Percentiles rank a stretch among this genome's conserved stretches.
Conservation (phyloP, 2,797 vertebrate genomes). For the Benthosema pterotum region DNA sequence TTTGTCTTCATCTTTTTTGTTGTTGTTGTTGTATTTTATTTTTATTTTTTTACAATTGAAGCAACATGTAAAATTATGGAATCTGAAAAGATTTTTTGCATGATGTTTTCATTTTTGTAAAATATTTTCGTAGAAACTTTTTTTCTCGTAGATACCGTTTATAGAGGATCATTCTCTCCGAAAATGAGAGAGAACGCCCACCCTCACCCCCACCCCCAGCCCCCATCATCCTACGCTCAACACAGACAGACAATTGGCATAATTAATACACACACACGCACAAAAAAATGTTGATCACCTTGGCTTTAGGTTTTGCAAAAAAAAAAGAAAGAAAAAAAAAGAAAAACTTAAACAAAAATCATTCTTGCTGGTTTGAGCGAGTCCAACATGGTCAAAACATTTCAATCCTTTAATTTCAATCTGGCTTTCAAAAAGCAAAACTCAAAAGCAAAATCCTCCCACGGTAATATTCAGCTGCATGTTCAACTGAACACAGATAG, state of each 20-base stretch:
- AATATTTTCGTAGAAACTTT: constrained; percentile 85
- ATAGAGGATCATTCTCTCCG: constrained; percentile 82
- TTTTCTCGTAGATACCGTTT: too few species aligned
- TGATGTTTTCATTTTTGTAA: constrained; percentile 74
- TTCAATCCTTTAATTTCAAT: constrained; percentile 53
- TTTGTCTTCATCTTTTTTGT: constrained; percentile 63
- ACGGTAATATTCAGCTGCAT: constrained; percentile 26
- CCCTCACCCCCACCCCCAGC: constrained; percentile 58
- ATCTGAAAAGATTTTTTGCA: constrained; percentile 81
- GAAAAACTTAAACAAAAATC: constrained; percentile 75
- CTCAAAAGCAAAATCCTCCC: constrained; percentile 11
- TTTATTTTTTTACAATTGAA: constrained; percentile 85
- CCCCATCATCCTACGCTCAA: constrained; percentile 55
- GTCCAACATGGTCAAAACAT: constrained; percentile 58
- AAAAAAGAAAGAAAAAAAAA: constrained; percentile 15
- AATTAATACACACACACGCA: constrained; percentile 65
- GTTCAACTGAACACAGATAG: constrained; percentile 53
- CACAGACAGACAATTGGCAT: constrained; percentile 75
- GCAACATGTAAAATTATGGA: constrained; percentile 85
- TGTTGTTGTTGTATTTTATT: constrained; percentile 58
- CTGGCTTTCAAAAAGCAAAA: constrained; percentile 37
- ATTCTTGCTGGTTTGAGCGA: constrained; percentile 68
- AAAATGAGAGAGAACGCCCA: constrained; percentile 76
- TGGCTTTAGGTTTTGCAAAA: constrained; percentile 76
- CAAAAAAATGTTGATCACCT: constrained; percentile 86